Evolutionary conservation across 2,113 vertebrate genomes (phyloP).

Genomic region (Mus pahari): DNA sequence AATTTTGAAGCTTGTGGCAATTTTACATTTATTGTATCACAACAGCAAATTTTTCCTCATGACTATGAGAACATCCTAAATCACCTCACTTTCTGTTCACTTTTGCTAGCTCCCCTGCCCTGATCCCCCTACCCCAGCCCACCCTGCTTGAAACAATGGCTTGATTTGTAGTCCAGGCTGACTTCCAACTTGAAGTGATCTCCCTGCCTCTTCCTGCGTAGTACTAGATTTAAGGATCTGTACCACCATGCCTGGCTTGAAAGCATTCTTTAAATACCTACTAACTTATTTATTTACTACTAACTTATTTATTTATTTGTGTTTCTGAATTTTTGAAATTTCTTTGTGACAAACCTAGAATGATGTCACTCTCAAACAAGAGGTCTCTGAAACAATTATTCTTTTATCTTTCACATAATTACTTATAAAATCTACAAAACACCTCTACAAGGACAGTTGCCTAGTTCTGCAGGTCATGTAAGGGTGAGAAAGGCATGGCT

Average conservation of each 20-base stretch:
- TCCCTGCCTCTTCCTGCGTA: not conserved
- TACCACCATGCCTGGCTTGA: not conserved
- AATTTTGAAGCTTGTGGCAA: not conserved
- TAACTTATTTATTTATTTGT: not conserved
- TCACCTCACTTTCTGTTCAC: not conserved
- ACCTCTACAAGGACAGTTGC: not conserved
- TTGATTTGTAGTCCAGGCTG: not conserved
- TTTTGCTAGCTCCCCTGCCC: not conserved
- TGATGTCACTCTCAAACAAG: not conserved
- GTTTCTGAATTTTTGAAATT: not conserved
- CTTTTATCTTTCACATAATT: slow-evolving; percentile 21
- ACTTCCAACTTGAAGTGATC: not conserved
- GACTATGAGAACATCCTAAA: not conserved
- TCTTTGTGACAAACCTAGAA: not conserved
- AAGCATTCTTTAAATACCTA: not conserved
- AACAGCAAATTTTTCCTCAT: not conserved
- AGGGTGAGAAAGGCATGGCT: too few species aligned
- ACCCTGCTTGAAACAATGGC: not conserved
- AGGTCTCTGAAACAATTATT: slow-evolving; percentile 1
- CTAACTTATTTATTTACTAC: not conserved
- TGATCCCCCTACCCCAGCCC: fast-evolving
- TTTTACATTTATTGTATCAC: not conserved
- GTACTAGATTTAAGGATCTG: not conserved
- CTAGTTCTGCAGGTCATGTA: too few species aligned
- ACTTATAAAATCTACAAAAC: not conserved